Percentiles rank a stretch among this genome's conserved stretches.
Conservation (phyloP, 2,888 invertebrate species). For the Vannuccia rotundouncinata region DNA sequence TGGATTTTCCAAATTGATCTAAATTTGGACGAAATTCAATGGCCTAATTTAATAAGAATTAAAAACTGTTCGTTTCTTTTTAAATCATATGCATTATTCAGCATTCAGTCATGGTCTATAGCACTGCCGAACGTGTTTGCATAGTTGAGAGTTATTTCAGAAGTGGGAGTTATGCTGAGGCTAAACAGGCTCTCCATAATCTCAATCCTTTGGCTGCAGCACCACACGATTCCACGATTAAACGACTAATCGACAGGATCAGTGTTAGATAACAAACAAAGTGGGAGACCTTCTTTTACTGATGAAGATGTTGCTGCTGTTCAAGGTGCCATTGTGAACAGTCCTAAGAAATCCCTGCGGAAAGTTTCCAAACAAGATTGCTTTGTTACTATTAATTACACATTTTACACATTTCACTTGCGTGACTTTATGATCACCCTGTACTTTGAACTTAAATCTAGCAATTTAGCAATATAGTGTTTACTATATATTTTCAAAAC, state of each 20-base stretch:
- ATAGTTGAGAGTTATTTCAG: slow-evolving; percentile 5
- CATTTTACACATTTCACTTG: no score
- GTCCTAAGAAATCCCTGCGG: not conserved
- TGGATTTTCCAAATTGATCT: no score
- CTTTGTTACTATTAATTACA: no score
- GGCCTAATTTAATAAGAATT: no score
- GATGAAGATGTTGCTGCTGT: not conserved
- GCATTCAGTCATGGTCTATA: not conserved
- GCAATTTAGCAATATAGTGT: no score
- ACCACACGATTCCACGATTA: slow-evolving; percentile 7
- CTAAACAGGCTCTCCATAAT: slow-evolving; percentile 9
- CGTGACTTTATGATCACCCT: no score
- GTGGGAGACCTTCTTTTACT: not conserved
- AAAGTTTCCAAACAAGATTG: not conserved
- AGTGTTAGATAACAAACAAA: not conserved
- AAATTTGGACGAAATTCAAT: no score
- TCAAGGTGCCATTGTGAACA: not conserved
- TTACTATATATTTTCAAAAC: no score
- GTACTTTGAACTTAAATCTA: no score
- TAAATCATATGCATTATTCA: no score
- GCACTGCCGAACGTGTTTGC: not conserved
- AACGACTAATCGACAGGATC: slow-evolving; percentile 11
- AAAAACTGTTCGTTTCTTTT: no score
- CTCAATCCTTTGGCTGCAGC: not conserved
- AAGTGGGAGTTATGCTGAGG: slow-evolving; percentile 13